Evolutionary conservation across 2,113 vertebrate genomes (phyloP), one percentile per base, ranked within the genome.

Genomic region (Pseudopodoces humilis): DNA sequence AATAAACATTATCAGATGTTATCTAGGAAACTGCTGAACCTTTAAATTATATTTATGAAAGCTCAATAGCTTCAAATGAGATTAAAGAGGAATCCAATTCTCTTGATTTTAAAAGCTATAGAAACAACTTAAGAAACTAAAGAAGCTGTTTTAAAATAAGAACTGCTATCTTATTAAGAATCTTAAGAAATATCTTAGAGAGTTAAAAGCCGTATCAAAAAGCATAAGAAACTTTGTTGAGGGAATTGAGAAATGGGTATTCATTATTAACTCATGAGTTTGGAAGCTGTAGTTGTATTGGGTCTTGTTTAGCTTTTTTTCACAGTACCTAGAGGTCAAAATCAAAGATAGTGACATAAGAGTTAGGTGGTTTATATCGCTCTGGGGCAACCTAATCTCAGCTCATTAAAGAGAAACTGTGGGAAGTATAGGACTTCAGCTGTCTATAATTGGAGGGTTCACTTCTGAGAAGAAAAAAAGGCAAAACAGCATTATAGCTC

Each of bases 41-140:
- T 95, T 88, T 81, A 76, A 50, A 65, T 89, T 77, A 68, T 83
- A 63, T 79, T 94, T 84, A 68, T 74, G 53, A 76, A 91, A 49
- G 49, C 74, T 94, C 60, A 91, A 63, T 37, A 80, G 14, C 35
- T 91, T 87, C 50, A 91, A 56, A 31, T 65, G 23, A 71, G 41
- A 71, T 47, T 88, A 81, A 83, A 92, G 22, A 70, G n/a, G 72
- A 93, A 62, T 7, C 6, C 3, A 35, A 53, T 58, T 72, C 25
- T 30, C 37, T 88, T 71, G 24, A 82, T 85, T 96, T 81, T 28
- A 55, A 96, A 96, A 94, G 25, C 30, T 41, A 18, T 27, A 87
- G 24, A 58, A 41, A 76, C 23, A 72, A 49, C 7, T 50, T 8
- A 70, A 49, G 20, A 68, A 70, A 60, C 22, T 74, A 83, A 67